phyloP scores from a whole-genome alignment of 2,797 vertebrate genomes.

The Corythornis leucogaster region DNA sequence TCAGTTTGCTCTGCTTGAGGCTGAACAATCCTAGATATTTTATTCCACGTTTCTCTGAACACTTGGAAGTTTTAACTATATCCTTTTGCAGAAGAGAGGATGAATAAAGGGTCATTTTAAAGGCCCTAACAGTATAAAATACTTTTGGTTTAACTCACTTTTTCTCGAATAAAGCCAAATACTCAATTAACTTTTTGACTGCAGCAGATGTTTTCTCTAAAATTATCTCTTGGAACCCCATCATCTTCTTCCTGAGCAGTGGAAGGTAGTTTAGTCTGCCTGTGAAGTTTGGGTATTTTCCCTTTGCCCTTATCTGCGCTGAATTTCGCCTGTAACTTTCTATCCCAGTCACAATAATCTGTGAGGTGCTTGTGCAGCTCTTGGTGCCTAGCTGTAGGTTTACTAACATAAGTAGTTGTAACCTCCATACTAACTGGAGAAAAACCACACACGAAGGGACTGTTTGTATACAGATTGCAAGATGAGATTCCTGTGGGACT shows the following conservation, averaged over 20 bases:
- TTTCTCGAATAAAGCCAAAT: neutral
- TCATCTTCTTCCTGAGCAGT: neutral
- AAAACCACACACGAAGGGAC: neutral
- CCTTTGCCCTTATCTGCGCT: neutral
- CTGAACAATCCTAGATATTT: neutral
- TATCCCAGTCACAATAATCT: neutral
- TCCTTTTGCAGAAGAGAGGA: neutral
- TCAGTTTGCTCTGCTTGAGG: neutral
- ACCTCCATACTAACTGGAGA: neutral
- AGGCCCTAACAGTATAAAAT: neutral
- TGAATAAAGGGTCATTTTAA: neutral
- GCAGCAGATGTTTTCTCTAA: neutral
- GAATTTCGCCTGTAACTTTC: neutral
- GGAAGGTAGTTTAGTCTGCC: neutral
- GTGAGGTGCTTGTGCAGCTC: neutral
- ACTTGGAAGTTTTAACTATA: neutral
- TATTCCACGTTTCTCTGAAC: neutral
- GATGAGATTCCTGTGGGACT: neutral
- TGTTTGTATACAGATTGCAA: neutral
- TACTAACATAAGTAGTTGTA: neutral
- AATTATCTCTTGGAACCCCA: neutral
- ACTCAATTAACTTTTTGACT: neutral
- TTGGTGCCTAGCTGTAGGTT: neutral
- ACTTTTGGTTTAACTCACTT: neutral
- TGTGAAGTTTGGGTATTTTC: neutral